These are phyloP conservation scores for Clarias pachynema DNA, from an alignment of 2,797 vertebrate species.

Conservation along the genomic window DNA sequence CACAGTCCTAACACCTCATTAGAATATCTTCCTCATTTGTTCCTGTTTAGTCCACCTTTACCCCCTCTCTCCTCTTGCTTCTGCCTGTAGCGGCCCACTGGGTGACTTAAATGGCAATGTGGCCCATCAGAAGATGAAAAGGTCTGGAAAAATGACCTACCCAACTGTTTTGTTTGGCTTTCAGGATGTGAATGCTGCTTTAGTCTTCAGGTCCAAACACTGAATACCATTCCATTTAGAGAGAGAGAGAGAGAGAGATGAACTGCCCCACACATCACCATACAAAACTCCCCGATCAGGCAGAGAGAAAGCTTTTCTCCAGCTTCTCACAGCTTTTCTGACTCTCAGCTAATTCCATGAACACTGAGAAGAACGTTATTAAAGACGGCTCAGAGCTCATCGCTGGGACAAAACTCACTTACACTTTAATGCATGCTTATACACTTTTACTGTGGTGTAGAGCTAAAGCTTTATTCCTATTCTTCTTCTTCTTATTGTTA, in stretches of 20 bases:
- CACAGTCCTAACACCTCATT: background rate
- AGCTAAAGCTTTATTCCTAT: background rate
- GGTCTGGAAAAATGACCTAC: constrained; percentile 70
- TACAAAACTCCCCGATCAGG: background rate
- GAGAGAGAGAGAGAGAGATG: constrained; percentile 61
- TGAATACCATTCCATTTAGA: constrained; percentile 94
- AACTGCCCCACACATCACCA: background rate
- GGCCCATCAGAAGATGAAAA: constrained; percentile 52
- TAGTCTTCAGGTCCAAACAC: constrained; percentile 61
- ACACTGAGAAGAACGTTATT: background rate
- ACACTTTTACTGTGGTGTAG: background rate
- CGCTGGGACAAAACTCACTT: background rate
- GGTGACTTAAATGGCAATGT: constrained; percentile 75
- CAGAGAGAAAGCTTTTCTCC: background rate
- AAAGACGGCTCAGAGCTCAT: background rate
- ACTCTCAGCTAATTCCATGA: background rate
- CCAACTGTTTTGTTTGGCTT: constrained; percentile 73
- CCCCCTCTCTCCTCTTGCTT: background rate
- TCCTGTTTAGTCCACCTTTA: background rate
- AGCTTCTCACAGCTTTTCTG: background rate
- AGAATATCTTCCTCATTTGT: constrained; percentile 12
- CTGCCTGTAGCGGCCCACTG: background rate
- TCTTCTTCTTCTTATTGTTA: background rate
- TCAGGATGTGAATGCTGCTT: constrained; percentile 71
- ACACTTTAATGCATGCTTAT: background rate